Percentiles rank a stretch among this genome's conserved stretches.
These are phyloP conservation scores for Malacosoma neustria DNA, from an alignment of 2,888 invertebrate species.

Conservation along the genomic window DNA sequence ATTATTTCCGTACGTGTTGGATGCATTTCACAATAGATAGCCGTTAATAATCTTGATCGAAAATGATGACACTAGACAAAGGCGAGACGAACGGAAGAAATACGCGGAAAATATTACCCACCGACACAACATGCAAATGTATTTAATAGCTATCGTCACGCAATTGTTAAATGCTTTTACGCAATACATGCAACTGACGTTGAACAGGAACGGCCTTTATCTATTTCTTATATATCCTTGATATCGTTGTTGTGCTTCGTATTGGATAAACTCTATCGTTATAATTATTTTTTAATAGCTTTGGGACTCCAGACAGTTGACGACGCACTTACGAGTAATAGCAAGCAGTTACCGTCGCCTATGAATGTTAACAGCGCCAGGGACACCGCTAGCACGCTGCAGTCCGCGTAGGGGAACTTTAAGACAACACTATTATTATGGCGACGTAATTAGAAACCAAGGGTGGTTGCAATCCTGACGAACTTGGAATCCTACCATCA, in stretches of 20 bases:
- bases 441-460: too few species aligned
- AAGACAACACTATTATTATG: too few species aligned
- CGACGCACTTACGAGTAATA: too few species aligned
- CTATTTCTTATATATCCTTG: neutral
- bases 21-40: conserved; percentile 1
- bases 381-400: too few species aligned
- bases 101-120: conserved; percentile 30
- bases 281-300: too few species aligned
- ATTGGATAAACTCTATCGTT: too few species aligned
- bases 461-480: too few species aligned
- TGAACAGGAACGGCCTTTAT: neutral
- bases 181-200: neutral
- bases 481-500: too few species aligned
- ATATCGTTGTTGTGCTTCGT: neutral
- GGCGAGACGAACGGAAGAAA: conserved; percentile 44
- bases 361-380: too few species aligned
- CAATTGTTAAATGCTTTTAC: conserved; percentile 18
- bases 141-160: conserved; percentile 38
- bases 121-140: conserved; percentile 41
- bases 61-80: conserved; percentile 30
- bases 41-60: conserved; percentile 8
- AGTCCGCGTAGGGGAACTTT: too few species aligned
- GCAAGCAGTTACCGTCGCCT: too few species aligned
- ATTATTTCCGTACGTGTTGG: neutral
- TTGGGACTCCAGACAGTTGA: too few species aligned